Base-by-base conservation (phyloP, 2,888 invertebrate genomes). In the Hemicrepidius hirtus region DNA sequence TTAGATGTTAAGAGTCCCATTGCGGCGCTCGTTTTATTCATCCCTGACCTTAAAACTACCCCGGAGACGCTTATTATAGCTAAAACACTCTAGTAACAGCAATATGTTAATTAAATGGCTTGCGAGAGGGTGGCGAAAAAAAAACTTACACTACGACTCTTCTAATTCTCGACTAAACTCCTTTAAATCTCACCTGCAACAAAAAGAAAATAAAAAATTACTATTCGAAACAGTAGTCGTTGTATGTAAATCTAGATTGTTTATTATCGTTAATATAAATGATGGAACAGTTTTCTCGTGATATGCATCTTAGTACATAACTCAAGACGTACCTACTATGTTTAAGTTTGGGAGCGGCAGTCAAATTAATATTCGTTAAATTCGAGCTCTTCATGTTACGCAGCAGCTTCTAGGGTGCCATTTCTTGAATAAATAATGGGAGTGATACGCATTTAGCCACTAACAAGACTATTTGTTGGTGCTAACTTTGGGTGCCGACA, bases 291-390 rank as follows among this genome's bases (percentile, higher is more conserved):
- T 40, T 37, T 32, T 20, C 60, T 37, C 9, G 18, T 16, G 60
- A 60, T 60, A 60, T 13, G 16, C 21, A 60, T 60, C 60, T 60
- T 21, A 32, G 28, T 16, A 24, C 41, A 60, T 60, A 60, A 60
- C 44, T 60, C 44, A 41, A 44, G 44, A 60, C 60, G 60, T 41
- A 44, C 44, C 44, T 60, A n/a, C n/a, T n/a, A n/a, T n/a, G n/a
- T 24, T 60, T 40, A 16, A 13, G 4, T 28, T 44, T 44, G 60
- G 44, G 60, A 60, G 60, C 41, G 60, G 60, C 60, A 44, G 24
- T 28, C 40, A 44, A 21, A 60, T 60, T 60, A 60, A 60, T 60
- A 60, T 60, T 60, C 60, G 60, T 60, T 60, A 60, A 60, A 60
- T 60, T 60, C 28, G 21, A 35, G 60, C 59, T 55, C 59, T 59